Percentiles rank a stretch among this genome's conserved stretches.
Evolutionary conservation across 2,113 vertebrate genomes (phyloP).

Genomic region (Falcunculus frontatus): DNA sequence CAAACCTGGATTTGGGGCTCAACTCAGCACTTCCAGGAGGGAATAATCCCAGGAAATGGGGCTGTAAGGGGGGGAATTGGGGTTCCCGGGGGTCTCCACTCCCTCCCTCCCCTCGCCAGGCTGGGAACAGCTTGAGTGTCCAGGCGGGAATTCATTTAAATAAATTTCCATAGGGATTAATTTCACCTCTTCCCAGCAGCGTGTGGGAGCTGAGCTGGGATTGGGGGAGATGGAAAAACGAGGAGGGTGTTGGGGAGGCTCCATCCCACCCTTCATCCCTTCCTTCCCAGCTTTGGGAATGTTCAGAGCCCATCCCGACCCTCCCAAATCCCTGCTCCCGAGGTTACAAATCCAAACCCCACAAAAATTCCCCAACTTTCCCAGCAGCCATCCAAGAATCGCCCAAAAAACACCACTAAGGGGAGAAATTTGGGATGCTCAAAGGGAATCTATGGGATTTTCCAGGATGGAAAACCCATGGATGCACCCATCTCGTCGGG

Average conservation of each 20-base stretch:
- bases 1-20: neutral
- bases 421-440: neutral
- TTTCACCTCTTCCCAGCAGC: neutral
- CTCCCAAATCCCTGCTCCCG: fast-evolving
- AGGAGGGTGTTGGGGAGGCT: neutral
- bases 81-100: fast-evolving
- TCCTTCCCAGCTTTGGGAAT: neutral
- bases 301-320: neutral
- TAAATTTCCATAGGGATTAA: constrained; percentile 79
- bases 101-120: neutral
- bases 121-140: constrained; percentile 30
- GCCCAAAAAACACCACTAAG: fast-evolving
- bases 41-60: fast-evolving
- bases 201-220: neutral
- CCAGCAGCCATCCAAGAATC: fast-evolving
- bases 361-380: neutral
- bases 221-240: neutral
- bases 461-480: fast-evolving
- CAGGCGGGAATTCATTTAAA: constrained; percentile 68
- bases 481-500: neutral
- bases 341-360: neutral
- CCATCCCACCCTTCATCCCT: neutral
- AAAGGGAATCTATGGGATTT: neutral
- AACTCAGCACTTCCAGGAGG: neutral
- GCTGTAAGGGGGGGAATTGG: neutral